Conservation (phyloP, 2,113 vertebrate genomes). For the Okapia johnstoni region DNA sequence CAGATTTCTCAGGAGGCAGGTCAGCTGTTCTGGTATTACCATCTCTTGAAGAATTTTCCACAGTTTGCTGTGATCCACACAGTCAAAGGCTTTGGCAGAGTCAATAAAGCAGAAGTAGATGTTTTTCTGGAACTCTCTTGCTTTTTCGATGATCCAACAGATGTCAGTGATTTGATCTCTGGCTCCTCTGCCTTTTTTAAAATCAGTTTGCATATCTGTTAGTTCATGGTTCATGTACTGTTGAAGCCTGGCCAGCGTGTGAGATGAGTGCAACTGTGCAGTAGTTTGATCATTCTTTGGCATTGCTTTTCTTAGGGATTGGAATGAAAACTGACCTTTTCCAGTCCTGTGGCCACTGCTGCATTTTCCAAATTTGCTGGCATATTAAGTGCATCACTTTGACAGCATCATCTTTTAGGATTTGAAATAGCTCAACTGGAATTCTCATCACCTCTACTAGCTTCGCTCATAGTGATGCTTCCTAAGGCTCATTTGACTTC, state of each 20-base stretch:
- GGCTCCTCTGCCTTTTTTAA: not conserved
- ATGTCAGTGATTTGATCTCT: not conserved
- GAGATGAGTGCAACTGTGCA: not conserved
- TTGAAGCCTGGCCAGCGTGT: not conserved
- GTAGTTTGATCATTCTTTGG: not conserved
- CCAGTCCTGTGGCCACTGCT: not conserved
- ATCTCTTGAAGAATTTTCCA: not conserved
- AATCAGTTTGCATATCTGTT: not conserved
- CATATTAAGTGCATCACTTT: not conserved
- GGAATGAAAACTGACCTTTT: not conserved
- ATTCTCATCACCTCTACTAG: not conserved
- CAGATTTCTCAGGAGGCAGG: not conserved
- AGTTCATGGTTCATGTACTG: fast-evolving
- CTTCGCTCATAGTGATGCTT: not conserved
- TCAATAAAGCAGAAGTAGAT: not conserved
- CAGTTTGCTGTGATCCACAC: not conserved
- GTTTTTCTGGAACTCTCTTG: not conserved
- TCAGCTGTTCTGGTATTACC: not conserved
- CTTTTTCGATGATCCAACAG: not conserved
- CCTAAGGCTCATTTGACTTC: not conserved
- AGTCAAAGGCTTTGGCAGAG: not conserved
- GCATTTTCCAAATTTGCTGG: not conserved
- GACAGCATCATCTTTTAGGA: not conserved
- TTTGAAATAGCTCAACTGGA: not conserved
- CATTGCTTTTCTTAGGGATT: not conserved